Evolutionary conservation across 2,113 vertebrate species (phyloP).

Genomic region (Phylloscopus whistleri): DNA sequence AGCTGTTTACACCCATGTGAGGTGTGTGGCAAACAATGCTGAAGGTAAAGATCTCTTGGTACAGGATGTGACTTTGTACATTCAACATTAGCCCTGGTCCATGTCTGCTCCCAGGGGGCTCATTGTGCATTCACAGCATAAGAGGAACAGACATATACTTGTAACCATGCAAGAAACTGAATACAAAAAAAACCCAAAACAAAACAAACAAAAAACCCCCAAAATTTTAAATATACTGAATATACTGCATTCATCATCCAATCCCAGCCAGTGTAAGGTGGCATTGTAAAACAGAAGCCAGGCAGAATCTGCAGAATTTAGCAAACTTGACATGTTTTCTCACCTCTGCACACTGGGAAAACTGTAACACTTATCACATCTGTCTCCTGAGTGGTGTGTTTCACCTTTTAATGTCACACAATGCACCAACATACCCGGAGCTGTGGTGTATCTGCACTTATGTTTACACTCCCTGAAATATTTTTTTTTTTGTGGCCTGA

Average conservation of each 20-base stretch:
- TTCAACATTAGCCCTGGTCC: fast-evolving
- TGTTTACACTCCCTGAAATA: neutral
- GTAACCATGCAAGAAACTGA: neutral
- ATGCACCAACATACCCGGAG: neutral
- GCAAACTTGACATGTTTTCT: neutral
- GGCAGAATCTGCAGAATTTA: neutral
- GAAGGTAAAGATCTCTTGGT: neutral
- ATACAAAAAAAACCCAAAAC: neutral
- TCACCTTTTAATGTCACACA: neutral
- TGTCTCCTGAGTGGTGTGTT: neutral
- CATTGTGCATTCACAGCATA: fast-evolving
- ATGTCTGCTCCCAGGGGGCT: fast-evolving
- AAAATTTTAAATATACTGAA: neutral
- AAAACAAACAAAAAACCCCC: too few relatives aligned
- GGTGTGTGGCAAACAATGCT: neutral
- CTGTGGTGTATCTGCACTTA: neutral
- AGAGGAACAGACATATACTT: fast-evolving
- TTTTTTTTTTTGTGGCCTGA: neutral
- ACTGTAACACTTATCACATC: neutral
- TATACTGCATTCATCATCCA: neutral
- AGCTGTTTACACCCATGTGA: neutral
- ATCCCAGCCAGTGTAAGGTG: neutral
- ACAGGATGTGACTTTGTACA: neutral
- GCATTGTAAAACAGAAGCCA: neutral
- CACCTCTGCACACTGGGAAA: neutral